Base-by-base conservation (phyloP, 1,140 invertebrate genomes). In the Drosophila kikkawai region DNA sequence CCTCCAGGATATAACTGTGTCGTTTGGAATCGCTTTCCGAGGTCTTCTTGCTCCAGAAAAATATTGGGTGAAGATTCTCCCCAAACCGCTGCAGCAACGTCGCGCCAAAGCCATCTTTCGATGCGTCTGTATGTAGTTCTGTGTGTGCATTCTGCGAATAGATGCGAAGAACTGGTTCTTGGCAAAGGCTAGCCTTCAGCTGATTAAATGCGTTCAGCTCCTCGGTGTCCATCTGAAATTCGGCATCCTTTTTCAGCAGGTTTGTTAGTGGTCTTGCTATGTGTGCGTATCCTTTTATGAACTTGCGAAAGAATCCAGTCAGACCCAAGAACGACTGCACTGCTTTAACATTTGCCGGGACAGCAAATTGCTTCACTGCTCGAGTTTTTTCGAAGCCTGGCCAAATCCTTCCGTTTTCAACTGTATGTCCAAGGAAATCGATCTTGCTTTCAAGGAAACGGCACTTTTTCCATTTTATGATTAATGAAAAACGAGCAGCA, bases 51-150 rank as follows among this genome's bases (percentile, higher is more conserved):
- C 53, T 56, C 17, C 36, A 13, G 34, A 37, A 56, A 37, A 37
- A 39, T 8, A 39, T 22, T 13, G 0, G 12, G n/a, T n/a, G n/a
- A n/a, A n/a, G n/a, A n/a, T n/a, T n/a, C n/a, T n/a, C n/a, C n/a
- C n/a, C n/a, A n/a, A 47, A 13, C 9, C 12, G 17, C 11, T 45
- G 19, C 22, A 45, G 22, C 17, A 45, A 45, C 19, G 6, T 58
- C 0, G n/a, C 50, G 26, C 29, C 50, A 53, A 53, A 53, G 5
- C 50, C 50, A 26, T n/a, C 50, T 9, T 53, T 53, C 1, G 50
- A 22, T 12, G 6, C 19, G 19, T 47, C 19, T 9, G 19, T 22
- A 12, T 22, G 44, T 12, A 47, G 44, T 47, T 47, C 5, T 1
- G 6, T 13, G 11, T 5, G 44, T 11, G 44, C 44, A 45, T 22